A percentile compares a stretch with the other conserved stretches of the same genome.
Evolutionary conservation across 2,888 invertebrate genomes (phyloP).

Genomic region (Antheraea yamamai): DNA sequence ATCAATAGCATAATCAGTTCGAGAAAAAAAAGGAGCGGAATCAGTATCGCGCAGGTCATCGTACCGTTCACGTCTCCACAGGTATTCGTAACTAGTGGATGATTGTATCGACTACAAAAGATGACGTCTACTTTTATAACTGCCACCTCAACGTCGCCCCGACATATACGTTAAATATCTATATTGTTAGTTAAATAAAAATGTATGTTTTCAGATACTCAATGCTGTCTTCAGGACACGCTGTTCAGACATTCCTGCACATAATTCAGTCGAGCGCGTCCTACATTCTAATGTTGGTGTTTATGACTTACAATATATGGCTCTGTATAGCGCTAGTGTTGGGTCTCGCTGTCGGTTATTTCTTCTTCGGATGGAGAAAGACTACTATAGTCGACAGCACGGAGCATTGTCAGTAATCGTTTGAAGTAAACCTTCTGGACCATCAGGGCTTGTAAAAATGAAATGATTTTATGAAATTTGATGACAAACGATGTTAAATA

Average conservation of each 20-base stretch:
- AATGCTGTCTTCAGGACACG: slow-evolving; percentile 91
- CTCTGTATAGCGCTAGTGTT: slow-evolving; percentile 93
- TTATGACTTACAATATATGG: slow-evolving; percentile 99
- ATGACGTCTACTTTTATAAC: too few species aligned
- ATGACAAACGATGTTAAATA: not conserved
- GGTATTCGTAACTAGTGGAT: too few species aligned
- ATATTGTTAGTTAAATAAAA: not conserved
- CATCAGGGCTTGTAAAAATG: not conserved
- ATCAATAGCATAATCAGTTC: too few species aligned
- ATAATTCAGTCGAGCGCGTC: slow-evolving; percentile 93
- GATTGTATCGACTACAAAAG: too few species aligned
- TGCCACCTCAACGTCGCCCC: too few species aligned
- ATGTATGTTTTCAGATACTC: slow-evolving; percentile 85
- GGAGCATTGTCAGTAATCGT: slow-evolving; percentile 93
- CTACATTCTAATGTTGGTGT: slow-evolving; percentile 96
- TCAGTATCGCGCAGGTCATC: too few species aligned
- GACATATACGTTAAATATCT: too few species aligned
- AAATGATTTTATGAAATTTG: not conserved
- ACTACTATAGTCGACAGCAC: slow-evolving; percentile 94
- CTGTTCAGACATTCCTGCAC: slow-evolving; percentile 92
- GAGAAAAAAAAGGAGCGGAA: too few species aligned
- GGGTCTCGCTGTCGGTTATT: slow-evolving; percentile 96
- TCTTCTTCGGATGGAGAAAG: slow-evolving; percentile 97
- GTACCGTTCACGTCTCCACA: too few species aligned
- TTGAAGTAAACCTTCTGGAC: not conserved